Evolutionary conservation across 2,888 invertebrate genomes (phyloP).

Genomic region (Drosophila limbata): DNA sequence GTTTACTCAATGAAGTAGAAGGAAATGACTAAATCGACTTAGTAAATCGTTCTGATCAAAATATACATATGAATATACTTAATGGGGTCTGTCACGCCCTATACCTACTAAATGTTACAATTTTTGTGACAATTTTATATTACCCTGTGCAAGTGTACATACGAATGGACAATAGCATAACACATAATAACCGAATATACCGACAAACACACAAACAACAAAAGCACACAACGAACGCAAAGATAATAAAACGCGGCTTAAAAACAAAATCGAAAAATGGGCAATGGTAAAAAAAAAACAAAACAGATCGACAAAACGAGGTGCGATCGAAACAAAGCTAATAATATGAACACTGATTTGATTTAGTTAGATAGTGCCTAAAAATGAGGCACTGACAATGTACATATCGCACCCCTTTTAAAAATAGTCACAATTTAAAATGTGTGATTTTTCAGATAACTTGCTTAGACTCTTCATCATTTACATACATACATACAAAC

Average conservation of each 20-base stretch:
- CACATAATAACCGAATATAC: slow-evolving; percentile 10
- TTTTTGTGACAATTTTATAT: neutral
- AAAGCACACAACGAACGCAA: slow-evolving; percentile 35
- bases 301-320: neutral
- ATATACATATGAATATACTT: neutral
- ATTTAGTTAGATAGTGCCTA: neutral
- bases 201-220: slow-evolving; percentile 16
- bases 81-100: neutral
- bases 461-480: neutral
- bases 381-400: neutral
- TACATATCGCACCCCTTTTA: neutral
- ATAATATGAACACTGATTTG: neutral
- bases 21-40: neutral
- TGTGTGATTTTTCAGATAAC: neutral
- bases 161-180: slow-evolving; percentile 17
- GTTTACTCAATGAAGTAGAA: too few species aligned
- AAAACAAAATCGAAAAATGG: slow-evolving; percentile 48
- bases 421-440: neutral
- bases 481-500: too few species aligned
- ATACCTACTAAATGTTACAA: too few species aligned
- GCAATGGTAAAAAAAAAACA: slow-evolving; percentile 2
- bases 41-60: neutral
- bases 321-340: neutral
- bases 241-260: slow-evolving; percentile 61
- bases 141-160: neutral